Percentiles rank a stretch among this genome's conserved stretches.
Conservation (phyloP, 2,797 vertebrate genomes). For the Xenopus petersii region DNA sequence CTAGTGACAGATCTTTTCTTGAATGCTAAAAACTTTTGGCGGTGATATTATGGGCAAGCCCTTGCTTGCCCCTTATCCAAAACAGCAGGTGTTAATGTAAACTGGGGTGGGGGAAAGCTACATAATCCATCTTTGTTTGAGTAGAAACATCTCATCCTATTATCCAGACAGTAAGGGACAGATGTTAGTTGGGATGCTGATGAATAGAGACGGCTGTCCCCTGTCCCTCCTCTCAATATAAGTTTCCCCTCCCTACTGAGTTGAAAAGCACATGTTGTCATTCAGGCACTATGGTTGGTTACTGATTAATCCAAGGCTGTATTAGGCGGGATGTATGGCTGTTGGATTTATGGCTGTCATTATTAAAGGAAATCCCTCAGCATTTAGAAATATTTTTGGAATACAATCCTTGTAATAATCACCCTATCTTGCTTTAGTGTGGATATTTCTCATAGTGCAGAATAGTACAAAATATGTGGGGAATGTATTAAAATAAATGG, state of each 20-base stretch:
- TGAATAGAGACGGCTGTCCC: constrained; percentile 64
- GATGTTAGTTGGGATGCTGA: constrained; percentile 69
- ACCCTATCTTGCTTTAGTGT: too few relatives aligned
- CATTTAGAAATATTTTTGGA: neutral
- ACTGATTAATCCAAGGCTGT: constrained; percentile 52
- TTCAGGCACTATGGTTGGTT: too few relatives aligned
- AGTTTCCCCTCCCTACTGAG: constrained; percentile 34
- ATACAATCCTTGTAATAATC: too few relatives aligned
- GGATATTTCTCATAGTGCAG: too few relatives aligned
- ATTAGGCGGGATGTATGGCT: neutral
- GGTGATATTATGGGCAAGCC: constrained; percentile 33
- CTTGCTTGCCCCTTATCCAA: constrained; percentile 61
- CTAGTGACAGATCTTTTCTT: neutral
- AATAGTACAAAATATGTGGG: too few relatives aligned
- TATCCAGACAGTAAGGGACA: constrained; percentile 50
- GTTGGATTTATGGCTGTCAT: neutral
- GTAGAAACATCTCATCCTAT: neutral
- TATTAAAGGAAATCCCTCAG: neutral
- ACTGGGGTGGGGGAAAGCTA: neutral
- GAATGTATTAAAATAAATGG: too few relatives aligned
- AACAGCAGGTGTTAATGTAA: constrained; percentile 64
- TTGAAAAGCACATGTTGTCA: constrained; percentile 47
- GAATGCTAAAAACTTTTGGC: neutral
- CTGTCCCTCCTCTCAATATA: constrained; percentile 8
- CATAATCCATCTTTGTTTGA: neutral